Evolutionary conservation across 2,888 invertebrate species (phyloP).

Genomic region (Coleophora flavipennella): DNA sequence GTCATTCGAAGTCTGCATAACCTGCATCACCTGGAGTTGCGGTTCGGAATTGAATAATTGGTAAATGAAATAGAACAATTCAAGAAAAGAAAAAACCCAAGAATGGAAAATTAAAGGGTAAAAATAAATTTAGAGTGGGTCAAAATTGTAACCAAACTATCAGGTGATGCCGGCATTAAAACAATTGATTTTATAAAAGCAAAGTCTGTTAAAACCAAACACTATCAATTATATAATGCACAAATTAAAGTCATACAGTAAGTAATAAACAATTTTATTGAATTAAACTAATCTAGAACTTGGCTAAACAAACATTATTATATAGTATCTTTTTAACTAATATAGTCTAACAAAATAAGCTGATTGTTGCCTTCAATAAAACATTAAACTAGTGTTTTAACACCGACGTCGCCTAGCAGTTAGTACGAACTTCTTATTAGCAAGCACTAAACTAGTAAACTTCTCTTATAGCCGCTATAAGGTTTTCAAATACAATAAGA

Average conservation of each 20-base stretch:
- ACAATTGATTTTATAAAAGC: constrained; percentile 30
- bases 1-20: constrained; percentile 34
- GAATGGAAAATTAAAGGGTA: too few relatives aligned
- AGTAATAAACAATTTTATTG: constrained; percentile 8
- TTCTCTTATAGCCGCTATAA: too few relatives aligned
- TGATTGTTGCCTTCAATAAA: constrained; percentile 9
- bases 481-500: too few relatives aligned
- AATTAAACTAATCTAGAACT: constrained; percentile 7
- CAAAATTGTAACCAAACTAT: constrained; percentile 7
- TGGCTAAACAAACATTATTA: constrained; percentile 5
- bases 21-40: constrained; percentile 56
- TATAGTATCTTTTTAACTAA: constrained; percentile 6
- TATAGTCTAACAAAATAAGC: constrained; percentile 3
- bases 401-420: constrained; percentile 52
- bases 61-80: background rate
- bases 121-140: too few relatives aligned
- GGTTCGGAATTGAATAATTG: background rate
- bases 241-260: constrained; percentile 6
- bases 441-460: too few relatives aligned
- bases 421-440: too few relatives aligned
- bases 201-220: constrained; percentile 17
- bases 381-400: constrained; percentile 42
- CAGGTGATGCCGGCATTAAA: constrained; percentile 66
- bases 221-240: constrained; percentile 16
- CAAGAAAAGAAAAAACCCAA: too few relatives aligned